Base-by-base conservation (phyloP, 2,888 invertebrate genomes). In the Strigamia transsilvanica region DNA sequence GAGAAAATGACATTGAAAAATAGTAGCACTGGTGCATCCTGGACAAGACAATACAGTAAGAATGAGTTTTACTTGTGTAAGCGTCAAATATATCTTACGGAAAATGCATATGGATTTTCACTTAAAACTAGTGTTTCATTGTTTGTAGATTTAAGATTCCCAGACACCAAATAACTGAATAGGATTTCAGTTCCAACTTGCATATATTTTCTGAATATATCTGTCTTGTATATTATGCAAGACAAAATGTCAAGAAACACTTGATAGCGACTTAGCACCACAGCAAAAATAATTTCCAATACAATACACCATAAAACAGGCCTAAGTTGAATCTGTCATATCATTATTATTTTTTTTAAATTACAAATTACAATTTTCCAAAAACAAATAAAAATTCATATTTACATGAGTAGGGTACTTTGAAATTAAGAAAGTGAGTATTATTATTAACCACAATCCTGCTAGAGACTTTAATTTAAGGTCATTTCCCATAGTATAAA, bases 51-150 rank as follows among this genome's bases (percentile, higher is more conserved):
- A 9, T 0, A 66, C 1, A 27, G 23, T 23, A 23, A 5, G 2
- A 15, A 15, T 7, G 5, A 10, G 32, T 27, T 73, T 13, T n/a
- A 10, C 7, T 32, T 73, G 13, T 9, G 21, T 12, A 7, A 13
- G 5, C 0, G n/a, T 18, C n/a, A 18, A 18, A 21, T 3, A 18
- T 3, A 27, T 18, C 32, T 73, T 73, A 73, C 73, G 13, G 2
- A n/a, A 73, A 73, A 73, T 27, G 73, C 73, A 7, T 32, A 73
- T 73, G 73, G 73, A 12, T 23, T 73, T 15, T 73, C 32, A 13
- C 4, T 73, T 73, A 73, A 15, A 13, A 32, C 0, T 10, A 73
- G 7, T 2, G 56, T 56, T 56, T 32, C 32, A 61, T 61, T 21
- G 4, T 32, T n/a, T 13, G 23, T 13, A 15, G 73, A 27, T 73